Conservation (phyloP, 2,888 invertebrate species). For the Agrochola circellaris region DNA sequence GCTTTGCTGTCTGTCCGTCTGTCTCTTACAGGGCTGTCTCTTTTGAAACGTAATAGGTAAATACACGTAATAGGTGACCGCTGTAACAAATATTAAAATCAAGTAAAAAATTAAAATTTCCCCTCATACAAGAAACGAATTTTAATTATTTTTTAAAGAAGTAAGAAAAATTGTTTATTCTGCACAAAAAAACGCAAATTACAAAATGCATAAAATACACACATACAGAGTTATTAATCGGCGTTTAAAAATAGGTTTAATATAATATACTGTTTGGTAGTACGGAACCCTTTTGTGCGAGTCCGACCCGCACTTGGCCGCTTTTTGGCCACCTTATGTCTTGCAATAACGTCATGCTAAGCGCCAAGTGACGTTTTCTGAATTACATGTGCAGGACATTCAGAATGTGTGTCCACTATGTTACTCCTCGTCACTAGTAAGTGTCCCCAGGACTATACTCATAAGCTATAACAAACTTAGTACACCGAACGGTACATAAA, state of each 20-base stretch:
- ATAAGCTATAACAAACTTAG: slow-evolving; percentile 5
- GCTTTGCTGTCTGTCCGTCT: too few relatives aligned
- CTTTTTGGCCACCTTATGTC: neutral
- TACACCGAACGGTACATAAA: neutral
- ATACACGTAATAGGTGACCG: neutral
- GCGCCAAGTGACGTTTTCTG: too few relatives aligned
- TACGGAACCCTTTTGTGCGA: neutral
- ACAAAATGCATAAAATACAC: too few relatives aligned
- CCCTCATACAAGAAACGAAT: too few relatives aligned
- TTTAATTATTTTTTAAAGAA: too few relatives aligned
- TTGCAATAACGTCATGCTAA: neutral
- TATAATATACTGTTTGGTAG: neutral
- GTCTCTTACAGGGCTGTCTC: too few relatives aligned
- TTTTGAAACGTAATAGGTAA: too few relatives aligned
- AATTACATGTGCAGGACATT: too few relatives aligned
- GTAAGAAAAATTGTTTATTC: too few relatives aligned
- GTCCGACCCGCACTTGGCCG: neutral
- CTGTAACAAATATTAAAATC: neutral
- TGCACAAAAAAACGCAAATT: too few relatives aligned
- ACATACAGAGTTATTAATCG: too few relatives aligned
- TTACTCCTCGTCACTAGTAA: neutral
- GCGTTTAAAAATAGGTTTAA: neutral
- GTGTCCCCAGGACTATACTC: neutral
- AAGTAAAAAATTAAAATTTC: neutral
- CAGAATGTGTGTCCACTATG: neutral